Base-by-base conservation (phyloP, 2,888 invertebrate species). In the Dolichopus griseipennis region DNA sequence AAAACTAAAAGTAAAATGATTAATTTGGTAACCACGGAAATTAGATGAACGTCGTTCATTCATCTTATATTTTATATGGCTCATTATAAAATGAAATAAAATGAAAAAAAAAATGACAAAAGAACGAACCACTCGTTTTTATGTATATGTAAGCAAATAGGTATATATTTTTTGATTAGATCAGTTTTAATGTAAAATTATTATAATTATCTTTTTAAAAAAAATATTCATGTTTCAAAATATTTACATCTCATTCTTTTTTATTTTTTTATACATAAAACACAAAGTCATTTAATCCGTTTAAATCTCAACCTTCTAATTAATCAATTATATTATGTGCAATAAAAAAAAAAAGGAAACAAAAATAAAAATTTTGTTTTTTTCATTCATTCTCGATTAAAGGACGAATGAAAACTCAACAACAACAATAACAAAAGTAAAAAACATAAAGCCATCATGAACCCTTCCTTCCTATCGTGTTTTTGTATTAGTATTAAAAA, bases 281-380 rank as follows among this genome's bases (percentile, higher is more conserved):
- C 27, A 27, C 2, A 5, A 41, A 9, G 41, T 41, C 41, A 41
- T 9, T 41, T 52, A 52, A 52, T 52, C 18, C 18, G 15, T 18
- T 52, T 52, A 52, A 52, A 52, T 52, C 52, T 52, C 52, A 52
- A 52, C 52, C 18, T 52, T 15, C 52, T 52, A 52, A 52, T 52
- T 52, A 52, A 52, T 52, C 52, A 52, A 52, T 52, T 52, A 52
- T 52, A 18, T 52, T 52, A 52, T 52, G 27, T 27, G 27, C 27
- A 27, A 27, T 27, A 27, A 27, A 27, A 27, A 27, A 27, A 27
- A 27, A 18, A 52, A 10, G 43, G 3, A 43, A 10, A 15, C 43
- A 43, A 43, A 34, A 7, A 34, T 34, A 34, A 7, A 34, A 7
- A 34, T 34, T 7, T 34, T 34, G 5, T 10, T 37, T 5, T 37